Percentiles rank a stretch among this genome's conserved stretches.
Evolutionary conservation across 2,888 invertebrate genomes (phyloP).

Genomic region (Mongoloraphidia duomilia): DNA sequence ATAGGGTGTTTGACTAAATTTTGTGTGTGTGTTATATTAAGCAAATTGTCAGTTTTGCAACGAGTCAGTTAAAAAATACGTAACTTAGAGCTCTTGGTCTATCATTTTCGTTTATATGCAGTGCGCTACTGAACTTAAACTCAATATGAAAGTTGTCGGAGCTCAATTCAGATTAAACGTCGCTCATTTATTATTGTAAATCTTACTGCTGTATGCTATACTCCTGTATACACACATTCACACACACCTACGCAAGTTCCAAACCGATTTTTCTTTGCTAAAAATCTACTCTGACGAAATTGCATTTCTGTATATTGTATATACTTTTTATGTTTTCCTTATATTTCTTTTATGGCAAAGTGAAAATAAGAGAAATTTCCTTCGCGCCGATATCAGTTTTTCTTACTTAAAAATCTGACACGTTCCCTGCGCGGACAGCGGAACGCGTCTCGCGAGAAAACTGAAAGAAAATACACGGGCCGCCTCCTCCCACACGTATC

Average conservation of each 20-base stretch:
- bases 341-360: slow-evolving; percentile 3
- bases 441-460: too few relatives aligned
- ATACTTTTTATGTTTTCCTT: background rate
- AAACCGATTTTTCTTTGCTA: slow-evolving; percentile 4
- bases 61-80: too few relatives aligned
- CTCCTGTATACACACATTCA: background rate
- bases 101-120: too few relatives aligned
- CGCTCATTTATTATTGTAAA: slow-evolving; percentile 6
- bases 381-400: slow-evolving; percentile 15
- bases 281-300: slow-evolving; percentile 3
- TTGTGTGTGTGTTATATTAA: too few relatives aligned
- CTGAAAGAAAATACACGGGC: too few relatives aligned
- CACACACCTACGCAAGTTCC: slow-evolving; percentile 1
- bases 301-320: slow-evolving; percentile 1
- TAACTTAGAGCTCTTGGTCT: too few relatives aligned
- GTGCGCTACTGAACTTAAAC: background rate
- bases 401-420: slow-evolving; percentile 14
- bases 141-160: slow-evolving; percentile 7
- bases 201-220: background rate
- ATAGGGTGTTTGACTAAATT: too few relatives aligned
- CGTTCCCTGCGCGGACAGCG: too few relatives aligned
- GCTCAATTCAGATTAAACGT: slow-evolving; percentile 8
- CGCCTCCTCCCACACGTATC: too few relatives aligned
- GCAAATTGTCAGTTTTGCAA: too few relatives aligned
- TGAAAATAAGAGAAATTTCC: slow-evolving; percentile 5